A percentile compares a stretch with the other conserved stretches of the same genome.
phyloP scores from a whole-genome alignment of 2,113 vertebrate species.

The Sisor rabdophorus region DNA sequence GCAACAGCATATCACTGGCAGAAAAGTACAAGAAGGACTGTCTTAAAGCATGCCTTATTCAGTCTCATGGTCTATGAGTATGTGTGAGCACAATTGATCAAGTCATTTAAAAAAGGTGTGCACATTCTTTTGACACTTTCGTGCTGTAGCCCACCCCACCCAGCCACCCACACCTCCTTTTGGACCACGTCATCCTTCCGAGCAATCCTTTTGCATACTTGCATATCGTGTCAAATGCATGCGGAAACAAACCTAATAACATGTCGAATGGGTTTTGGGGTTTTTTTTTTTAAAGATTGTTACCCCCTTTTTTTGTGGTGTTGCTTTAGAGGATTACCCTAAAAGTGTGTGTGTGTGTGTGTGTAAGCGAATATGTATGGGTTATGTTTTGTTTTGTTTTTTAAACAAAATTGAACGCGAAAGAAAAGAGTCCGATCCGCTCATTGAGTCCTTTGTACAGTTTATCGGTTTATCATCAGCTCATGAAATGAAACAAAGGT shows the following conservation, averaged over 20 bases:
- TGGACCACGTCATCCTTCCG: conserved; percentile 65
- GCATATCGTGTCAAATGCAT: conserved; percentile 77
- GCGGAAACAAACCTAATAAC: conserved; percentile 74
- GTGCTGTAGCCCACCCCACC: conserved; percentile 75
- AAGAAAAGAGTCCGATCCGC: conserved; percentile 52
- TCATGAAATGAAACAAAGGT: conserved; percentile 55
- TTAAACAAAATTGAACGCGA: conserved; percentile 58
- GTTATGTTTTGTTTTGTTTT: conserved; percentile 36
- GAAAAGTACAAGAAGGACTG: conserved; percentile 81
- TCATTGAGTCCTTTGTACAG: conserved; percentile 72
- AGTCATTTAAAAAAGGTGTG: conserved; percentile 80
- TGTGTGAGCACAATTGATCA: conserved; percentile 81
- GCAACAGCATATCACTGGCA: conserved; percentile 77
- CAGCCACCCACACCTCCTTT: conserved; percentile 62
- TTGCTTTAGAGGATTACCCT: conserved; percentile 64
- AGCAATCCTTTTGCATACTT: conserved; percentile 60
- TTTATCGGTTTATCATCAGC: conserved; percentile 73
- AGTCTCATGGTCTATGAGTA: conserved; percentile 79
- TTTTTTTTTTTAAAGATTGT: conserved; percentile 51
- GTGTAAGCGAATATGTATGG: neutral
- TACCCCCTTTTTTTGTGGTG: conserved; percentile 57
- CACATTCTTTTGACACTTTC: conserved; percentile 81
- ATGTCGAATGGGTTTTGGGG: conserved; percentile 57
- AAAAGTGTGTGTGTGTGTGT: conserved; percentile 14
- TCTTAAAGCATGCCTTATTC: conserved; percentile 98